Conservation (phyloP, 2,888 invertebrate species). For the Neoaliturus tenellus region DNA sequence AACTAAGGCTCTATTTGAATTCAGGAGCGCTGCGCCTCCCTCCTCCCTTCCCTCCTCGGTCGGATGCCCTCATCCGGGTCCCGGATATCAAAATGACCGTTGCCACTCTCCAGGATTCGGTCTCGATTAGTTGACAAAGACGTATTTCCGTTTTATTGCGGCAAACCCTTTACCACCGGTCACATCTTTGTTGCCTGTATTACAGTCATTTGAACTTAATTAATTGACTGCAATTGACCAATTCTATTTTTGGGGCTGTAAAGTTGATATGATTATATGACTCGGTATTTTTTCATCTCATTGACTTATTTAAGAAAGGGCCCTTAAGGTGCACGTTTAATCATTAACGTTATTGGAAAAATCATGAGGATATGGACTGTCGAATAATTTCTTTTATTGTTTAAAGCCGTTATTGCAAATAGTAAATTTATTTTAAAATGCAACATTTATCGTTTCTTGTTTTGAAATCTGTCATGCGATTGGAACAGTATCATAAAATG, state of each 20-base stretch:
- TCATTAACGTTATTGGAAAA: no score
- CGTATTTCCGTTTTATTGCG: constrained; percentile 3
- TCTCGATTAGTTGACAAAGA: constrained; percentile 40
- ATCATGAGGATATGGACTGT: no score
- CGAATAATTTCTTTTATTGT: no score
- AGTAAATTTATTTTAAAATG: no score
- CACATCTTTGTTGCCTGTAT: not conserved
- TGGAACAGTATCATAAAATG: no score
- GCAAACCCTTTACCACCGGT: constrained; percentile 5
- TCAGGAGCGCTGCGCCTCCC: constrained; percentile 1
- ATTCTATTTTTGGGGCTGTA: not conserved
- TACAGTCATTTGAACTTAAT: not conserved
- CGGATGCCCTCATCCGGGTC: not conserved
- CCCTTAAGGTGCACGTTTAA: no score
- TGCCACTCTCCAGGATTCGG: not conserved
- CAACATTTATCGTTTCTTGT: no score
- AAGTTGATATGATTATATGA: no score
- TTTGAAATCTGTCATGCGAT: no score
- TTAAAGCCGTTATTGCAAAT: no score
- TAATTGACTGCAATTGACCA: not conserved
- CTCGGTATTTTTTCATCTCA: no score
- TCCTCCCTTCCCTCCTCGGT: not conserved
- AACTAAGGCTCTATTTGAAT: constrained; percentile 33
- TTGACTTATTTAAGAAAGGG: no score
- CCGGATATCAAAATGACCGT: constrained; percentile 43